Base-by-base conservation (phyloP, 2,888 invertebrate genomes). In the Sphinx pinastri region DNA sequence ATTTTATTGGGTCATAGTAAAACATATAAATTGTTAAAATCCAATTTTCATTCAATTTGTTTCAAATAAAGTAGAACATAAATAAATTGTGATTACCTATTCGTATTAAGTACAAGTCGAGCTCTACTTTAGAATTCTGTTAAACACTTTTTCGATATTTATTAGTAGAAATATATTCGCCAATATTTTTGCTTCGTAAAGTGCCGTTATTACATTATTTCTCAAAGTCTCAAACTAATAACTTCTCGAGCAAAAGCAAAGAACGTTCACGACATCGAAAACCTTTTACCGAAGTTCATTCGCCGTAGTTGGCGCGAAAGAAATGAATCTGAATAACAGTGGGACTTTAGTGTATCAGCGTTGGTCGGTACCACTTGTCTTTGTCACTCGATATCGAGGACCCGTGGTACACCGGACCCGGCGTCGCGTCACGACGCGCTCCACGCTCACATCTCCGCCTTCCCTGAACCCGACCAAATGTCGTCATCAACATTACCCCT, bases 401-500 rank as follows among this genome's bases (percentile, higher is more conserved):
- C 59, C 57, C 47, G 45, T 12, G 63, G 49, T 13, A 49, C 49
- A 49, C 12, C 19, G 49, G 63, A 19, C 19, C n/a, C n/a, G 60
- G 47, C 47, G 45, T 16, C 10, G 60, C 47, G 45, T 0, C 45
- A 19, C 19, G 16, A 38, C 55, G 38, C 25, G 70, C 79, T 78
- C 78, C 77, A 76, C 81, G 78, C 79, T 82, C 82, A 80, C 80
- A 78, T 82, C 81, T 81, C 81, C 80, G 79, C 79, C 83, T 84
- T 82, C 84, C 85, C 79, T 58, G 78, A 86, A 86, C 84, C 81
- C 84, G 82, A 88, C 84, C 84, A 82, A 90, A 88, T 89, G 89
- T 90, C 89, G 90, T 91, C 91, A 90, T 88, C 88, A 88, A 88
- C 85, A 85, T 86, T 82, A 84, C 79, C 82, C 80, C 76, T 84